These are phyloP conservation scores for Nezara viridula DNA, from an alignment of 2,888 invertebrate genomes.

Conservation along the genomic window DNA sequence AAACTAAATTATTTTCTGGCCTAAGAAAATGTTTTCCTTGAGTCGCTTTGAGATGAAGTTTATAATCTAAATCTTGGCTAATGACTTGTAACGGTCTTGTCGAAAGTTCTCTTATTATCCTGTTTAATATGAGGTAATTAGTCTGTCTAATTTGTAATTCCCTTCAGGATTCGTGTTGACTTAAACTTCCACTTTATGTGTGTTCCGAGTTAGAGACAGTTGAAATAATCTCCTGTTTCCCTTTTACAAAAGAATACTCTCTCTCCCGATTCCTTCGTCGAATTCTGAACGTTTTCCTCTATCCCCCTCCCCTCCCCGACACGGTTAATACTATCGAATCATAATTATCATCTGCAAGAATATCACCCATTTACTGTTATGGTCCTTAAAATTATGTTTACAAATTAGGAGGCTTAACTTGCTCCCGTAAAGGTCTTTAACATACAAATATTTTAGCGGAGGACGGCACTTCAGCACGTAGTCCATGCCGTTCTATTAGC, in stretches of 20 bases:
- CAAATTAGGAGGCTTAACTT: not conserved
- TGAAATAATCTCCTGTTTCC: slow-evolving; percentile 28
- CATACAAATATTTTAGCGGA: not conserved
- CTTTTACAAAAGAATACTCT: slow-evolving; percentile 12
- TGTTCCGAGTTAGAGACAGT: slow-evolving; percentile 33
- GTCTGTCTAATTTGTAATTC: slow-evolving; percentile 40
- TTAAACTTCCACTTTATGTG: slow-evolving; percentile 33
- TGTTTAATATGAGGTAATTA: slow-evolving; percentile 39
- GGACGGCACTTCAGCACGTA: not conserved
- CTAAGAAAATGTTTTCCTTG: slow-evolving; percentile 19
- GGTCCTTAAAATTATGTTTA: slow-evolving; percentile 8
- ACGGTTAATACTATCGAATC: not conserved
- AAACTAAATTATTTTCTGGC: not conserved
- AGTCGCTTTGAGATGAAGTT: not conserved
- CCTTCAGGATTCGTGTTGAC: slow-evolving; percentile 31
- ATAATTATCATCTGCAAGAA: slow-evolving; percentile 21
- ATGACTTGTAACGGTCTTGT: slow-evolving; percentile 26
- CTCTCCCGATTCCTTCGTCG: not conserved
- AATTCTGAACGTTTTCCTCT: slow-evolving; percentile 3
- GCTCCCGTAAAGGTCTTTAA: not conserved
- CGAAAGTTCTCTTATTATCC: slow-evolving; percentile 31
- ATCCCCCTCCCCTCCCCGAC: no score
- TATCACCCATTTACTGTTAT: not conserved
- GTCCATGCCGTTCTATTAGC: slow-evolving; percentile 12
- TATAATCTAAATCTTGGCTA: slow-evolving; percentile 38